Base-by-base conservation (phyloP, 1,140 invertebrate genomes). In the Drosophila seguyi region DNA sequence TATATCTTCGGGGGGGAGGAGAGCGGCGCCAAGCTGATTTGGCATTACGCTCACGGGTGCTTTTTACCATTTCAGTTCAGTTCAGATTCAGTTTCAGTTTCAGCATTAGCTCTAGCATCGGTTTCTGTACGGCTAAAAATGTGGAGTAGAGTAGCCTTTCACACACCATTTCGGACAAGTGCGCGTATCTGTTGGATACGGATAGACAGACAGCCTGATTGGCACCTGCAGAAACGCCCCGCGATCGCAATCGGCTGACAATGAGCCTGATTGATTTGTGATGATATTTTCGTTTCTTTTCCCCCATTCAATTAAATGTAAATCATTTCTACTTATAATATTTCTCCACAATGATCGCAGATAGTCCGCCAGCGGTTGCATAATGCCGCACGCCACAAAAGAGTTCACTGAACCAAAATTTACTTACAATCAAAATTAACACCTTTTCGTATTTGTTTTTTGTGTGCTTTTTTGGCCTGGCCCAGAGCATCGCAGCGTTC, bases 361-460 rank as follows among this genome's bases (percentile, higher is more conserved):
- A 57, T 72, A 72, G 48, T 61, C 63, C 53, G 27, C 5, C 2
- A 13, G 29, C 13, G 34, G 10, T 79, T 79, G 55, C 67, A 73
- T 79, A 79, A 77, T 67, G 50, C 22, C 53, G 59, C 58, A 73
- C 58, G 55, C 47, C 53, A 72, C 50, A 52, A 31, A 45, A 52
- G 57, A 85, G 84, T 81, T 88, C 84, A 78, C 47, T 90, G 84
- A 88, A 90, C 84, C 63, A 81, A 75, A 76, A 77, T 80, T 80
- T 68, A 88, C 81, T 88, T 88, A 81, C 81, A 88, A 81, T 90
- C 78, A 67, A 85, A 85, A 90, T 90, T 88, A 88, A 81, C 85
- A 88, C 85, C 85, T 88, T 50, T 53, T 72, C 65, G 50, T 73
- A 67, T 87, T 82, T 87, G 83, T 75, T 82, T 83, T 36, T 36